A percentile compares a stretch with the other conserved stretches of the same genome.
Conservation (phyloP, 1,140 invertebrate genomes). For the Rhysida immarginata region DNA sequence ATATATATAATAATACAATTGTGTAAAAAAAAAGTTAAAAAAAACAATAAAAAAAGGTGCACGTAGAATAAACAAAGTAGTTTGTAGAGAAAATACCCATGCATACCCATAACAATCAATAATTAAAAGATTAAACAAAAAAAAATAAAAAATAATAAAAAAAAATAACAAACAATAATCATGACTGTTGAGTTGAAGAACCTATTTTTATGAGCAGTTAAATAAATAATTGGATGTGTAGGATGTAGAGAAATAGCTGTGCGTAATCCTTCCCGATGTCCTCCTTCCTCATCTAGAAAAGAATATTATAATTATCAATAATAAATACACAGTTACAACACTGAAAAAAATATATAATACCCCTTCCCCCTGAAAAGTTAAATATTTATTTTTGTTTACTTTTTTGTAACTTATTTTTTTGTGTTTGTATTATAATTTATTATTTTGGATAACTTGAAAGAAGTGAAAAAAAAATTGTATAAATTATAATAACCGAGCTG, state of each 20-base stretch:
- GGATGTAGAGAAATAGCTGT: neutral
- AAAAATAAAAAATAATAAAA: constrained; percentile 1
- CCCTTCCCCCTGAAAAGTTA: neutral
- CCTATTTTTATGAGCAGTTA: constrained; percentile 8
- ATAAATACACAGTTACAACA: no score
- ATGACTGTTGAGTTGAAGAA: constrained; percentile 4
- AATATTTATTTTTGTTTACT: no score
- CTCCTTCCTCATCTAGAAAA: no score
- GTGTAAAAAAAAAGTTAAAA: neutral
- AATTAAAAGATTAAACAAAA: no score
- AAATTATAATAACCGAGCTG: no score
- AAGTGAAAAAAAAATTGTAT: no score
- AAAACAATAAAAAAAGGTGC: constrained; percentile 2
- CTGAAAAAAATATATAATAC: neutral
- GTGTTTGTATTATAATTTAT: no score
- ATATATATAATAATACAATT: neutral
- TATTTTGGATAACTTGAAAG: no score
- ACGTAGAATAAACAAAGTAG: constrained; percentile 1
- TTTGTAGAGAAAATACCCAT: neutral
- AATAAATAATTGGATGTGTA: constrained; percentile 6
- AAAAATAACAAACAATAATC: constrained; percentile 6
- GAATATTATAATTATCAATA: no score
- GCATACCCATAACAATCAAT: constrained; percentile 5
- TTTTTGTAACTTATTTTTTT: no score
- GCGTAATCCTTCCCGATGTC: no score